Conservation (phyloP, 2,888 invertebrate species). For the Tenthredo amoena region DNA sequence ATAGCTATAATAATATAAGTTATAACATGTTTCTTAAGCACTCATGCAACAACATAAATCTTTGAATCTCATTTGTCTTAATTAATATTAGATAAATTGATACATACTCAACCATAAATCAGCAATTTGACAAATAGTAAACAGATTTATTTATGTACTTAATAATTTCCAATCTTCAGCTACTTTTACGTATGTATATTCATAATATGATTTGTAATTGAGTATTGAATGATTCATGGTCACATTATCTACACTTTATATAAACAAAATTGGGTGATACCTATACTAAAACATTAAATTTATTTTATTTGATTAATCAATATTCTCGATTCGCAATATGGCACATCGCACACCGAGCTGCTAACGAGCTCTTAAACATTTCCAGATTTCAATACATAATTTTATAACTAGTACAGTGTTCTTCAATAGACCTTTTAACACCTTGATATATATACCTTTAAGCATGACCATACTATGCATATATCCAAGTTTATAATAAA, state of each 20-base stretch:
- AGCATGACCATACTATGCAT: constrained; percentile 32
- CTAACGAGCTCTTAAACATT: constrained; percentile 47
- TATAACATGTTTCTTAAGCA: constrained; percentile 29
- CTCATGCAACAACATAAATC: constrained; percentile 48
- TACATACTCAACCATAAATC: constrained; percentile 48
- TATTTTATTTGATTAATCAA: constrained; percentile 44
- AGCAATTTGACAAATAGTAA: constrained; percentile 25
- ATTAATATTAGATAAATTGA: constrained; percentile 23
- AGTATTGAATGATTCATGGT: constrained; percentile 42
- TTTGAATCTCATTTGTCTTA: constrained; percentile 38
- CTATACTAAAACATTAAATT: constrained; percentile 40
- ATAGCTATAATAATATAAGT: constrained; percentile 53
- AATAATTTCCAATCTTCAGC: not conserved
- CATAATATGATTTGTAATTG: constrained; percentile 22
- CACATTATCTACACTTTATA: constrained; percentile 35
- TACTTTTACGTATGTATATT: not conserved
- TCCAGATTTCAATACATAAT: not conserved
- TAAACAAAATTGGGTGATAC: constrained; percentile 40
- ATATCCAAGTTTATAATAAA: not conserved
- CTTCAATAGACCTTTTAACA: constrained; percentile 1
- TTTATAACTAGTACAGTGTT: constrained; percentile 18
- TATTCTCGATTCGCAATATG: constrained; percentile 48
- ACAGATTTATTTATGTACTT: not conserved
- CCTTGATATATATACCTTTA: constrained; percentile 12
- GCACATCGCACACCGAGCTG: constrained; percentile 50